Percentiles rank a stretch among this genome's conserved stretches.
Evolutionary conservation across 2,888 invertebrate species (phyloP).

Genomic region (Xiphydria camelus): DNA sequence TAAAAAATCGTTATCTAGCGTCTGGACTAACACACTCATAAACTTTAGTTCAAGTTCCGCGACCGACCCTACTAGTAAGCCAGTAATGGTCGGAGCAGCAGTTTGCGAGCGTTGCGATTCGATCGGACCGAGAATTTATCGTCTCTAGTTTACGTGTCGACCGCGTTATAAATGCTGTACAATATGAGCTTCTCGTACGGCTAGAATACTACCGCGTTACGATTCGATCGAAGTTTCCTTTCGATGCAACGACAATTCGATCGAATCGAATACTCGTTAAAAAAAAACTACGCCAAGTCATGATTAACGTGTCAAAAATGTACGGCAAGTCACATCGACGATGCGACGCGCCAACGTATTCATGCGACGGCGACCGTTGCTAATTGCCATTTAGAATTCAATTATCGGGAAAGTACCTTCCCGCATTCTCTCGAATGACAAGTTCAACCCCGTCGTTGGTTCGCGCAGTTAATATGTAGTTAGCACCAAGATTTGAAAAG

Average conservation of each 20-base stretch:
- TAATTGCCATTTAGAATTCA: not conserved
- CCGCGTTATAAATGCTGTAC: not conserved
- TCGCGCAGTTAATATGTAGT: not conserved
- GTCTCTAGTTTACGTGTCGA: not conserved
- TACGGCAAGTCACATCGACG: slow-evolving; percentile 20
- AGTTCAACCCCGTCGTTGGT: not conserved
- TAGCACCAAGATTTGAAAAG: not conserved
- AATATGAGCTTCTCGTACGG: too few species aligned
- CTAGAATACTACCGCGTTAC: too few species aligned
- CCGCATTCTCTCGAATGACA: not conserved
- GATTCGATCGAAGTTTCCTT: too few species aligned
- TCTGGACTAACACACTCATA: slow-evolving; percentile 38
- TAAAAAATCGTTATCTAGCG: slow-evolving; percentile 49
- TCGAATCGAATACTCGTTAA: slow-evolving; percentile 24
- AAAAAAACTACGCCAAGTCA: slow-evolving; percentile 44
- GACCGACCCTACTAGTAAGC: slow-evolving; percentile 26
- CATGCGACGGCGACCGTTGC: not conserved
- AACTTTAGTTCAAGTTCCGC: slow-evolving; percentile 19
- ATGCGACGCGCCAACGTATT: not conserved
- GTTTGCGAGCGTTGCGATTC: slow-evolving; percentile 11
- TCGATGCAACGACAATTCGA: not conserved
- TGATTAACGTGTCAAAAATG: slow-evolving; percentile 45
- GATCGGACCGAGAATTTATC: not conserved
- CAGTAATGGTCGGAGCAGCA: slow-evolving; percentile 24
- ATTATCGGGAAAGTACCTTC: not conserved